Percentiles rank a stretch among this genome's conserved stretches.
Conservation (phyloP, 2,888 invertebrate species). For the Ypsolopha sequella region DNA sequence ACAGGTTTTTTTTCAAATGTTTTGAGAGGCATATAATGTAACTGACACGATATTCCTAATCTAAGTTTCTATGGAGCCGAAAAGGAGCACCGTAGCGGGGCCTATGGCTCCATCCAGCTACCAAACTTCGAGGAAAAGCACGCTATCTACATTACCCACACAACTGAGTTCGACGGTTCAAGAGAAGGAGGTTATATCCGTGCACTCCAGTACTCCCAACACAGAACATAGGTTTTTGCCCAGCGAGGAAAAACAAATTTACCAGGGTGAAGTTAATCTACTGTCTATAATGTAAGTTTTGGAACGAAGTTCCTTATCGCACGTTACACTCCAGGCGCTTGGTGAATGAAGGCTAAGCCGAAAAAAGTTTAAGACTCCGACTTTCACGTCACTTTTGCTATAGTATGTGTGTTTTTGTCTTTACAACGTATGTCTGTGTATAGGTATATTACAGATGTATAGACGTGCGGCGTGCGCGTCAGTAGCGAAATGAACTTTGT, state of each 20-base stretch:
- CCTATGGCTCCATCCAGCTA: constrained; percentile 41
- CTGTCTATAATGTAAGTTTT: constrained; percentile 49
- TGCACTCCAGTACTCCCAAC: constrained; percentile 46
- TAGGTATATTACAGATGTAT: too few species aligned
- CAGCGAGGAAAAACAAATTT: constrained; percentile 44
- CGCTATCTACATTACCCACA: constrained; percentile 16
- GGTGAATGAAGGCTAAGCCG: too few species aligned
- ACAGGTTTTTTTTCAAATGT: too few species aligned
- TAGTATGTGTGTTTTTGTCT: too few species aligned
- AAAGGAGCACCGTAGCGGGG: constrained; percentile 36
- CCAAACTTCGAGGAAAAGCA: constrained; percentile 36
- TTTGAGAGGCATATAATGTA: too few species aligned
- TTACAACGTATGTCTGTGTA: too few species aligned
- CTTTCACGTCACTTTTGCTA: too few species aligned
- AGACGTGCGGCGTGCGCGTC: too few species aligned
- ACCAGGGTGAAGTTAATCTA: constrained; percentile 49
- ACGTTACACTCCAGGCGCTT: too few species aligned
- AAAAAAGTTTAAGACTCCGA: too few species aligned
- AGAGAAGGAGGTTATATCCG: constrained; percentile 43
- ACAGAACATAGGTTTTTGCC: constrained; percentile 33
- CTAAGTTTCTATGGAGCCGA: constrained; percentile 34
- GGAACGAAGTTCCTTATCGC: background rate
- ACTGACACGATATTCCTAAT: too few species aligned
- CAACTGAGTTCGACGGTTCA: constrained; percentile 19
- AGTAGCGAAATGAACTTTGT: too few species aligned